Conservation (phyloP, 2,113 vertebrate genomes). For the Redunca redunca region DNA sequence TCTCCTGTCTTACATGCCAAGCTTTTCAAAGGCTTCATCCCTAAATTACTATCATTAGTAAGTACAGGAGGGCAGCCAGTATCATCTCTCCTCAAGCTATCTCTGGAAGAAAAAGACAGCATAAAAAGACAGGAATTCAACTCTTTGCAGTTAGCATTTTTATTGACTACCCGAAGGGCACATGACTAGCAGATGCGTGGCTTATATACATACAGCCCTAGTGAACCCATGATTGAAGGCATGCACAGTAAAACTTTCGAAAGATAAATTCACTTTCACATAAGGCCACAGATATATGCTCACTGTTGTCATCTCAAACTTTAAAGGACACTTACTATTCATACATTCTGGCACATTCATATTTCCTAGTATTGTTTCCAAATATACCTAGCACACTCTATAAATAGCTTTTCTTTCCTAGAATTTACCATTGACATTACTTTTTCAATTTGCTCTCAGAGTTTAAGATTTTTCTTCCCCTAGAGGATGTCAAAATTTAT, state of each 20-base stretch:
- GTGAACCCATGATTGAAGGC: background rate
- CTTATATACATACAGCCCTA: background rate
- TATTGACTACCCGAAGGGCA: background rate
- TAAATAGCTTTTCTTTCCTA: slow-evolving; percentile 62
- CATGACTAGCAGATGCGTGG: background rate
- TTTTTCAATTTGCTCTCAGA: slow-evolving; percentile 39
- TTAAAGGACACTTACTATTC: slow-evolving; percentile 50
- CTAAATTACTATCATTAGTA: slow-evolving; percentile 58
- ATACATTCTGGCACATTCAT: slow-evolving; percentile 36
- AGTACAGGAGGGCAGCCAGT: background rate
- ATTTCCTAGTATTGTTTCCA: slow-evolving; percentile 68
- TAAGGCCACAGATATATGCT: background rate
- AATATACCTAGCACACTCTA: slow-evolving; percentile 36
- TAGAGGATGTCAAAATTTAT: slow-evolving; percentile 36
- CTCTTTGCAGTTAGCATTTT: background rate
- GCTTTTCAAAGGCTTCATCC: slow-evolving; percentile 22
- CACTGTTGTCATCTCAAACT: background rate
- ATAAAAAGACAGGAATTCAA: background rate
- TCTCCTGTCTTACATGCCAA: background rate
- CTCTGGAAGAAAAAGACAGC: background rate
- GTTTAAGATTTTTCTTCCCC: slow-evolving; percentile 33
- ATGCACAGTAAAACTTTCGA: background rate
- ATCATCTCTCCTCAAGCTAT: background rate
- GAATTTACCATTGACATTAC: slow-evolving; percentile 31
- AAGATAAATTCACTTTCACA: background rate